These are phyloP conservation scores for Aplidium turbinatum DNA, from an alignment of 23 tunicate species.

Conservation along the genomic window DNA sequence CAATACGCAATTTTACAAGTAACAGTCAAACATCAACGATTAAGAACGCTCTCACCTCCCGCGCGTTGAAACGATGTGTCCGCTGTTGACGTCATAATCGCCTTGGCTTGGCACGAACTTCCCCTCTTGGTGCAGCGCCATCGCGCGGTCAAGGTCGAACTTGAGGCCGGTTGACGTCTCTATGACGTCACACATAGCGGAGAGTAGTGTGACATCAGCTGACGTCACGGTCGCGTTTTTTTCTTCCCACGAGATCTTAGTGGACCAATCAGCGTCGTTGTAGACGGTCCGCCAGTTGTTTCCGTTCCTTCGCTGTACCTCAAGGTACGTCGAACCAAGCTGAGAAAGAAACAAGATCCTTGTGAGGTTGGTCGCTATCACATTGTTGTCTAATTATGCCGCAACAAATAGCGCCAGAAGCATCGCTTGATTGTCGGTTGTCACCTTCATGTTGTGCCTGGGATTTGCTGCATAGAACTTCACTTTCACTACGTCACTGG, in stretches of 20 bases:
- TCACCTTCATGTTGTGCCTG: constrained; percentile 73
- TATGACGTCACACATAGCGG: constrained; percentile 61
- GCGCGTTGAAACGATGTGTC: too few species aligned
- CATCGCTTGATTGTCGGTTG: neutral
- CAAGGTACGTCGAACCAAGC: constrained; percentile 73
- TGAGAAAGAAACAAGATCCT: neutral
- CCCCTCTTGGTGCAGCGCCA: constrained; percentile 22
- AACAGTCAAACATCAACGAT: too few species aligned
- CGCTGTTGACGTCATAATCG: too few species aligned
- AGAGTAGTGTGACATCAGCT: constrained; percentile 31
- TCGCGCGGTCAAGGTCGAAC: constrained; percentile 32
- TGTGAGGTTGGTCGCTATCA: too few species aligned
- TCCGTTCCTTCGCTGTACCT: constrained; percentile 44
- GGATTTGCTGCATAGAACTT: constrained; percentile 88
- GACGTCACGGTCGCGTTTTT: neutral
- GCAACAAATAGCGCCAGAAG: neutral
- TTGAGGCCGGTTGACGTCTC: constrained; percentile 36
- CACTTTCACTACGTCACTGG: constrained; percentile 61
- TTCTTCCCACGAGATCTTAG: constrained; percentile 57
- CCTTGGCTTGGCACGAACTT: too few species aligned
- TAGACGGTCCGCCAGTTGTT: constrained; percentile 37
- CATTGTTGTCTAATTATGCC: too few species aligned
- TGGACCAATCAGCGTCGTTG: constrained; percentile 82
- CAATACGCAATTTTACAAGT: too few species aligned
- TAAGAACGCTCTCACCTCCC: too few species aligned